These are phyloP conservation scores for Drosophila histrio DNA, from an alignment of 2,888 invertebrate species.

Conservation along the genomic window DNA sequence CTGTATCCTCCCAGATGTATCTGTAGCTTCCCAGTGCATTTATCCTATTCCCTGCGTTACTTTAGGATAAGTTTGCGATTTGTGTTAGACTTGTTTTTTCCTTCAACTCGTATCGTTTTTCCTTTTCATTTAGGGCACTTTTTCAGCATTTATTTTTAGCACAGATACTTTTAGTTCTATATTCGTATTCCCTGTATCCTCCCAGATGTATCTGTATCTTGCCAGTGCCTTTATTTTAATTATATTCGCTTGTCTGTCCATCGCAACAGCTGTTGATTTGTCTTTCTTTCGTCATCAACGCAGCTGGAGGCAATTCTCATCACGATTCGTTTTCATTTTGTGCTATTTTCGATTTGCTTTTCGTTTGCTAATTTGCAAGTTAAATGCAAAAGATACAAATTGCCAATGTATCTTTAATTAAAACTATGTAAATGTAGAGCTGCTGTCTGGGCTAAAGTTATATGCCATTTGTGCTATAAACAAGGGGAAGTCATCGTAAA, in stretches of 20 bases:
- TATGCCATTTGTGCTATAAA: neutral
- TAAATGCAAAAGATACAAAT: slow-evolving; percentile 51
- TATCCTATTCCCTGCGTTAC: too few species aligned
- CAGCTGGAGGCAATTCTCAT: slow-evolving; percentile 52
- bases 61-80: neutral
- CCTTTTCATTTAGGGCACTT: neutral
- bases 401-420: slow-evolving; percentile 56
- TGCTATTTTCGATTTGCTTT: slow-evolving; percentile 19
- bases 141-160: slow-evolving; percentile 25
- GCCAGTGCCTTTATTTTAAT: slow-evolving; percentile 15
- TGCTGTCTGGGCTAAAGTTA: slow-evolving; percentile 21
- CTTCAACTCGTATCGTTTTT: slow-evolving; percentile 1
- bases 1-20: too few species aligned
- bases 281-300: slow-evolving; percentile 29
- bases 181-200: neutral
- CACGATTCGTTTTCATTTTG: slow-evolving; percentile 36
- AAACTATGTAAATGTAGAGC: slow-evolving; percentile 31
- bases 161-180: neutral
- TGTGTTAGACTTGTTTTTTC: neutral
- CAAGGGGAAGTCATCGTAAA: slow-evolving; percentile 54
- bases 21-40: too few species aligned
- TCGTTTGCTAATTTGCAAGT: slow-evolving; percentile 72
- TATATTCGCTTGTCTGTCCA: slow-evolving; percentile 17
- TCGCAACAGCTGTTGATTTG: slow-evolving; percentile 39
- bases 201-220: neutral